Conservation (phyloP, 2,113 vertebrate species). For the Heliornis fulica region DNA sequence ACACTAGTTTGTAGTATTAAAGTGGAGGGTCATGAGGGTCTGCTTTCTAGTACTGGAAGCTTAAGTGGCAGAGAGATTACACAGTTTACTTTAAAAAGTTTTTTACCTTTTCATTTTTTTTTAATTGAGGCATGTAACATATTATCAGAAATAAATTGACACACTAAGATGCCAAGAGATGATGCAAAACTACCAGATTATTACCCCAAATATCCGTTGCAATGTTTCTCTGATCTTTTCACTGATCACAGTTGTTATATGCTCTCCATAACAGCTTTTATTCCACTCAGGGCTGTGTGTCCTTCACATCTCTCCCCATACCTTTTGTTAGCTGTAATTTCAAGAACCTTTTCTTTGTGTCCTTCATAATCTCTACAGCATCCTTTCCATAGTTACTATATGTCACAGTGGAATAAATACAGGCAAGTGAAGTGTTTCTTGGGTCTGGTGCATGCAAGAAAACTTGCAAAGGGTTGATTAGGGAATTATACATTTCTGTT, state of each 20-base stretch:
- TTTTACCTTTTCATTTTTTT: neutral
- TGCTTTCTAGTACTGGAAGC: neutral
- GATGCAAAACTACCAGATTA: neutral
- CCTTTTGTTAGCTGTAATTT: neutral
- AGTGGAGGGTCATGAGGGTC: neutral
- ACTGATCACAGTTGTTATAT: neutral
- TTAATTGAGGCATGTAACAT: fast-evolving
- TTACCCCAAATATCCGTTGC: fast-evolving
- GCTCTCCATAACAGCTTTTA: neutral
- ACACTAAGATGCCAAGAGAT: neutral
- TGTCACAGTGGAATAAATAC: neutral
- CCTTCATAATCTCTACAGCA: neutral
- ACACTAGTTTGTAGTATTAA: neutral
- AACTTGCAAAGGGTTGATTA: neutral
- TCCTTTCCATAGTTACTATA: neutral
- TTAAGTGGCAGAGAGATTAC: neutral
- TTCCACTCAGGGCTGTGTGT: neutral
- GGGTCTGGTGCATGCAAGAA: neutral
- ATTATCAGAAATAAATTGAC: neutral
- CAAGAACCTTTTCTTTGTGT: neutral
- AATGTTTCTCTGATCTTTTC: neutral
- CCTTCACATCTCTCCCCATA: neutral
- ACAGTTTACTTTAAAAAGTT: neutral
- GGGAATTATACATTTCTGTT: neutral
- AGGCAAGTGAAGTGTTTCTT: neutral